Conservation (phyloP, 2,888 invertebrate genomes). For the Eupithecia insigniata region DNA sequence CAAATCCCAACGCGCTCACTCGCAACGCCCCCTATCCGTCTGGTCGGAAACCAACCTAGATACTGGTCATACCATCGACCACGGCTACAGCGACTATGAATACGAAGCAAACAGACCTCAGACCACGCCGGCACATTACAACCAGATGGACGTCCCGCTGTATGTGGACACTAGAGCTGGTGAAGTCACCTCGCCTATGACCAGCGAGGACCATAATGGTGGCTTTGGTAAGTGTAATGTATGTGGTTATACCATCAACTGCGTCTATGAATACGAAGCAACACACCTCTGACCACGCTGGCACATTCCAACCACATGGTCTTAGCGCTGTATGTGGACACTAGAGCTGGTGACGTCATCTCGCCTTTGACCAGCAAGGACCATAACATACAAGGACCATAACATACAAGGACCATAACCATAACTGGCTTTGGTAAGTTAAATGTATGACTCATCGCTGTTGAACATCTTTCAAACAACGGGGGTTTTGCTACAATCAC, state of each 20-base stretch:
- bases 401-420: no score
- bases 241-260: constrained; percentile 88
- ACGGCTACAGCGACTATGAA: constrained; percentile 81
- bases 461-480: no score
- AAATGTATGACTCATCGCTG: no score
- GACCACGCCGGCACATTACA: constrained; percentile 67
- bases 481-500: no score
- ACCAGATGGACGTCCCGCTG: constrained; percentile 82
- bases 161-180: constrained; percentile 87
- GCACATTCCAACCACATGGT: constrained; percentile 70
- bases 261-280: constrained; percentile 68
- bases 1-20: constrained; percentile 20
- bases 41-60: constrained; percentile 97
- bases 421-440: constrained; percentile 59
- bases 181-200: constrained; percentile 71
- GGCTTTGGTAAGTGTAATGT: constrained; percentile 54
- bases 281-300: constrained; percentile 58
- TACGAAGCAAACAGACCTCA: constrained; percentile 57
- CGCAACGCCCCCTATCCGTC: constrained; percentile 85
- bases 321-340: constrained; percentile 89
- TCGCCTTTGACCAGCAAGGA: constrained; percentile 78
- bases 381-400: no score
- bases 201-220: constrained; percentile 73
- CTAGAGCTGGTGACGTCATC: constrained; percentile 74
- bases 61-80: constrained; percentile 90